Percentiles rank a stretch among this genome's conserved stretches.
Conservation (phyloP, 2,888 invertebrate genomes). For the Catocala fraxini region DNA sequence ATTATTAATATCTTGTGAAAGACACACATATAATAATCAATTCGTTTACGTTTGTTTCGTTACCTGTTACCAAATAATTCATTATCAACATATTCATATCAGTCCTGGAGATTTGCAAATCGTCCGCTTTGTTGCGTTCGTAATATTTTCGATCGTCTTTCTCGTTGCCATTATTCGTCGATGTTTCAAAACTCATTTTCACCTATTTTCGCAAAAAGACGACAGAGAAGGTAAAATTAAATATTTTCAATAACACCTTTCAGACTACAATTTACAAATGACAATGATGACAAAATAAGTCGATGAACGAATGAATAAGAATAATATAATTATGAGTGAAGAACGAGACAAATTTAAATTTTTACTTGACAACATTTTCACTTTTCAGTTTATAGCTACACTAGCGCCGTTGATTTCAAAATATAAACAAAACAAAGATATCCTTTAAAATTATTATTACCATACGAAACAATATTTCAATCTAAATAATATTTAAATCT, state of each 20-base stretch:
- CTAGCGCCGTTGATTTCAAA: too few relatives aligned
- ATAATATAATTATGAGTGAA: conserved; percentile 1
- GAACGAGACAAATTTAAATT: not conserved
- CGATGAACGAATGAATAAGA: conserved; percentile 9
- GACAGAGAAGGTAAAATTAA: conserved; percentile 18
- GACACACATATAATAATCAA: too few relatives aligned
- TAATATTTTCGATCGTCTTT: conserved; percentile 88
- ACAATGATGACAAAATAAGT: conserved; percentile 46
- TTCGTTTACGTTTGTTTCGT: conserved; percentile 27
- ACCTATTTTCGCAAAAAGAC: conserved; percentile 15
- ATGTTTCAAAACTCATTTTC: conserved; percentile 78
- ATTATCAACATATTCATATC: conserved; percentile 99
- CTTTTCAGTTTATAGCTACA: too few relatives aligned
- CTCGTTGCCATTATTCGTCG: conserved; percentile 69
- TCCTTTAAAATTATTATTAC: too few relatives aligned
- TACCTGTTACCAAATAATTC: conserved; percentile 99
- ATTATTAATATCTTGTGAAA: not conserved
- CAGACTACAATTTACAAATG: conserved; percentile 33
- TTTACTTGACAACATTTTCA: too few relatives aligned
- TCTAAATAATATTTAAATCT: too few relatives aligned
- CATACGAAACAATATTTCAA: too few relatives aligned
- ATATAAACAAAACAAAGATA: too few relatives aligned
- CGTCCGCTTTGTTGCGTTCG: conserved; percentile 91
- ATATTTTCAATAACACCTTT: conserved; percentile 38
- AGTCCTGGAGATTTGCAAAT: conserved; percentile 94